Conservation (phyloP, 2,113 vertebrate genomes). For the Neotoma lepida region DNA sequence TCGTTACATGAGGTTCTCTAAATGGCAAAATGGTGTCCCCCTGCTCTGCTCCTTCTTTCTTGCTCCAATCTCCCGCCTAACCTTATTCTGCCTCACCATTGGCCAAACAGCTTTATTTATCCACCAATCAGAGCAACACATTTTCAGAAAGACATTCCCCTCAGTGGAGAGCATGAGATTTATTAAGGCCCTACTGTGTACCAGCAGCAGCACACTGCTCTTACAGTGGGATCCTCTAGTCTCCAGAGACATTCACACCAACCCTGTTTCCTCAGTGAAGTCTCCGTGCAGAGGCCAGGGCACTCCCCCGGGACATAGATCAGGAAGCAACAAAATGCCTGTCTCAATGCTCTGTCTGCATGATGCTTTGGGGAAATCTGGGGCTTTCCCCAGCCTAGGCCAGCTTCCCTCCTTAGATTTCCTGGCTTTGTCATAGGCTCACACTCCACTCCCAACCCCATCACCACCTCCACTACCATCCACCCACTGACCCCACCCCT, state of each 20-base stretch:
- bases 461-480: neutral
- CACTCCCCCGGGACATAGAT: neutral
- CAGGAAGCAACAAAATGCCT: neutral
- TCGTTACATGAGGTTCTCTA: too few relatives aligned
- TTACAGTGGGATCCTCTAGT: neutral
- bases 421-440: neutral
- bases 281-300: neutral
- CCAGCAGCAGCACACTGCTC: neutral
- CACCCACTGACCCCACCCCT: neutral
- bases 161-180: neutral
- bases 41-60: too few relatives aligned
- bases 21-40: too few relatives aligned
- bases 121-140: too few relatives aligned
- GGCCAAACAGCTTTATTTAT: too few relatives aligned
- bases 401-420: neutral
- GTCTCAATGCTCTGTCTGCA: neutral
- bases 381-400: neutral
- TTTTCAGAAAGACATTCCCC: too few relatives aligned
- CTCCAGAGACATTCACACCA: neutral
- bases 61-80: too few relatives aligned
- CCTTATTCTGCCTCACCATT: too few relatives aligned
- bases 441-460: neutral
- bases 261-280: neutral
- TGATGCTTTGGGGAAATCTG: neutral
- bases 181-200: neutral